phyloP scores from a whole-genome alignment of 2,113 vertebrate species.

The Catharus bicknelli region DNA sequence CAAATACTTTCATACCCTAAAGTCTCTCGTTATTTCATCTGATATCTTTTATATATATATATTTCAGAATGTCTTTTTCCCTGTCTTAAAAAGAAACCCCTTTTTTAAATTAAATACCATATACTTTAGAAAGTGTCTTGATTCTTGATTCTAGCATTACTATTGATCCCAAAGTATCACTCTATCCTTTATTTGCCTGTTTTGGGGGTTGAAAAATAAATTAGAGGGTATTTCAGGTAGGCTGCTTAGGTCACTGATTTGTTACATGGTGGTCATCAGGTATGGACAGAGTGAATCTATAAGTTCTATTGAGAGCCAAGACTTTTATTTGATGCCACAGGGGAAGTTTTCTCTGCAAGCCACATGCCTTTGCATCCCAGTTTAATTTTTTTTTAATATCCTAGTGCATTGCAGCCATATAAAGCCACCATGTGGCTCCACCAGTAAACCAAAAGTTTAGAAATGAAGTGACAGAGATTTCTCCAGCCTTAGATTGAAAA shows the following conservation, averaged over 20 bases:
- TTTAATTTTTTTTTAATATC: not conserved
- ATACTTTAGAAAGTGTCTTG: not conserved
- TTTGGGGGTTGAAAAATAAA: not conserved
- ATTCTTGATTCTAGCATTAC: not conserved
- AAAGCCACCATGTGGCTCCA: slow-evolving; percentile 11
- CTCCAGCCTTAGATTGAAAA: not conserved
- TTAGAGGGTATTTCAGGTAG: not conserved
- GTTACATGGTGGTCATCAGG: not conserved
- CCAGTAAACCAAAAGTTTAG: not conserved
- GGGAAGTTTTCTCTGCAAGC: slow-evolving; percentile 36
- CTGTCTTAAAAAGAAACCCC: not conserved
- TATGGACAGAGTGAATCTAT: not conserved
- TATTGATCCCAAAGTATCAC: not conserved
- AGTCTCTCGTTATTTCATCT: not conserved
- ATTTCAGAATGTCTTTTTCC: not conserved
- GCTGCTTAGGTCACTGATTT: not conserved
- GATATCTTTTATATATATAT: not conserved
- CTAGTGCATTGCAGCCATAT: not conserved
- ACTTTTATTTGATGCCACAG: slow-evolving; percentile 35
- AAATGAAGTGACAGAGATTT: slow-evolving; percentile 27
- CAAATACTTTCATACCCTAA: not conserved
- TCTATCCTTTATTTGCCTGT: not conserved
- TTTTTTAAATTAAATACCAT: not conserved
- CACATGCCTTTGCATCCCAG: slow-evolving; percentile 31
- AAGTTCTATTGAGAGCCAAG: not conserved